Evolutionary conservation across 23 tunicate genomes (phyloP), one percentile per base, ranked within the genome.

Genomic region (Ascidia mentula): DNA sequence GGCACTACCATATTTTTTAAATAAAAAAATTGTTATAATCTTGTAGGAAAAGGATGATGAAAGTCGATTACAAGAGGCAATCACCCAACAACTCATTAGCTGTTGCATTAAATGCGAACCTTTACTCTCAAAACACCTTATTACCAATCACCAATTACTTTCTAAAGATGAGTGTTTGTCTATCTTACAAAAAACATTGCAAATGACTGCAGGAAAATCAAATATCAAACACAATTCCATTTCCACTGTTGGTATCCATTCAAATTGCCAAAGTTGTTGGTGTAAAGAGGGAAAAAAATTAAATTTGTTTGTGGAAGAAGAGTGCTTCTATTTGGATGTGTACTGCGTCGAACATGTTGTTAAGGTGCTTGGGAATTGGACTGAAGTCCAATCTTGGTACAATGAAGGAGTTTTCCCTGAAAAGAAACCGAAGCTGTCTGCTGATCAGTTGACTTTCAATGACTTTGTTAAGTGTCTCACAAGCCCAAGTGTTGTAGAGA

Each of bases 61-160:
- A 33, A 28, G 77, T 38, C 72, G 87, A 53, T 30, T 88, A 60
- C 45, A 40, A 22, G 93, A 88, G 72, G 83, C 93, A 6, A 37
- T 88, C 20, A 88, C 87, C 36, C 87, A 86, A 34, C 39, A 82
- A 40, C 12, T 88, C 12, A 40, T 88, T 22, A 80, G 83, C 22
- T 32, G 72, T 7, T 1, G 9, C 7, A 45, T 28, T 9, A 3
- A 5, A 28, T 20, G 65, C 65, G 13, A 53, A 3, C 65, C 65
- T 5, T 53, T 28, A 5, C 13, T 53, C 24, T 53, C 65, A 3
- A 26, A 53, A 5, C 24, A 28, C 28, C 65, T 53, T 1, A 53
- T 53, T 20, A 20, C 65, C 22, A 53, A 53, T 20, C 65, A 53
- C 7, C 65, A 53, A 53, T 1, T 9, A 3, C 65, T 28, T 53